phyloP scores from a whole-genome alignment of 2,888 invertebrate species.

The Mongoloraphidia duomilia region DNA sequence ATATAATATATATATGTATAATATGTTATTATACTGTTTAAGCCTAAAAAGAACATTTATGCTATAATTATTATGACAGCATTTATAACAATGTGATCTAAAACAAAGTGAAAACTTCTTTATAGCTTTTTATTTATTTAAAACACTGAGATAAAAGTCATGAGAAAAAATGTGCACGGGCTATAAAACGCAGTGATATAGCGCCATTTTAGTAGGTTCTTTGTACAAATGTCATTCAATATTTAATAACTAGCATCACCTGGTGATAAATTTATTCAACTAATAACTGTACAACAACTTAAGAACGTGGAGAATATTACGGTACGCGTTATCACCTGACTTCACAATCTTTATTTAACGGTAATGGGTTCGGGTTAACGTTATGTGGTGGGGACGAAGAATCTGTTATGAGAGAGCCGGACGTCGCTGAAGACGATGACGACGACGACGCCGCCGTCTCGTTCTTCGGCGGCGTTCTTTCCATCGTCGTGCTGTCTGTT shows the following conservation, averaged over 20 bases:
- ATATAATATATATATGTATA: neutral
- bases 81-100: conserved; percentile 7
- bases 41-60: neutral
- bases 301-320: conserved; percentile 3
- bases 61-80: conserved; percentile 5
- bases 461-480: conserved; percentile 7
- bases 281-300: too few species aligned
- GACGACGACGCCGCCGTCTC: conserved; percentile 9
- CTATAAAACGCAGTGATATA: too few species aligned
- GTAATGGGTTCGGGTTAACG: conserved; percentile 27
- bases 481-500: conserved; percentile 17
- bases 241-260: too few species aligned
- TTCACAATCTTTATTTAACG: conserved; percentile 69
- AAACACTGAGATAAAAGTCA: too few species aligned
- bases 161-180: too few species aligned
- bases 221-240: too few species aligned
- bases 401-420: neutral
- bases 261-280: too few species aligned
- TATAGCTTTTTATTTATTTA: neutral
- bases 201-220: too few species aligned
- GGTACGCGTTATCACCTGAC: conserved; percentile 63
- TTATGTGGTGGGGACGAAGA: conserved; percentile 8
- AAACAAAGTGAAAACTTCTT: conserved; percentile 7
- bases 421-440: conserved; percentile 14
- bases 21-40: neutral